These are phyloP conservation scores for Erythrolamprus reginae DNA, from an alignment of 2,113 vertebrate species.

Conservation along the genomic window DNA sequence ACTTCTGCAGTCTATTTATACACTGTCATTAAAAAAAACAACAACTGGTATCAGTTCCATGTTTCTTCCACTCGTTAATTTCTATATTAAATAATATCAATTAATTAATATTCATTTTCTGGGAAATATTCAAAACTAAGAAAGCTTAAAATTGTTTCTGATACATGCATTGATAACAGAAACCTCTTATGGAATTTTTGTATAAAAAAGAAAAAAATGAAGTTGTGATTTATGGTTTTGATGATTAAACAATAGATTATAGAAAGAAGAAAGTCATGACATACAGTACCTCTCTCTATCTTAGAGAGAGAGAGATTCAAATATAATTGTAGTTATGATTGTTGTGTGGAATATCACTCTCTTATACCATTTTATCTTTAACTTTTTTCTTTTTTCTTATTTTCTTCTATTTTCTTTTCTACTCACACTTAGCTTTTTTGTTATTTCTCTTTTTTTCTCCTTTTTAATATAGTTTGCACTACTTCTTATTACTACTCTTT, in stretches of 20 bases:
- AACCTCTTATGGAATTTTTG: no score
- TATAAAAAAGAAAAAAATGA: no score
- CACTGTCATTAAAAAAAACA: constrained; percentile 1
- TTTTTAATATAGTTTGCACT: not conserved
- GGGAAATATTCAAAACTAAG: not conserved
- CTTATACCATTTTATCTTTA: not conserved
- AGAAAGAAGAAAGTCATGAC: not conserved
- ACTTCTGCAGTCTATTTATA: constrained; percentile 15
- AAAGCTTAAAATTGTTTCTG: not conserved
- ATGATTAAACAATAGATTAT: not conserved
- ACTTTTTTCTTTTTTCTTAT: not conserved
- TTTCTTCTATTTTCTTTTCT: not conserved
- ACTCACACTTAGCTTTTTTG: not conserved
- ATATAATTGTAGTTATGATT: not conserved
- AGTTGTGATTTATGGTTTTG: no score
- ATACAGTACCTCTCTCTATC: no score
- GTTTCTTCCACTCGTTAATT: not conserved
- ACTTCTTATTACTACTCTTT: not conserved
- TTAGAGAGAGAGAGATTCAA: not conserved
- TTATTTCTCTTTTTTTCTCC: not conserved
- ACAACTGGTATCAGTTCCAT: constrained; percentile 22
- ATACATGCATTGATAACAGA: not conserved
- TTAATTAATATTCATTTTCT: not conserved
- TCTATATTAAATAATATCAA: not conserved
- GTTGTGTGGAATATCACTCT: not conserved